Evolutionary conservation across 2,888 invertebrate species (phyloP).

Genomic region (Dryobotodes eremita): DNA sequence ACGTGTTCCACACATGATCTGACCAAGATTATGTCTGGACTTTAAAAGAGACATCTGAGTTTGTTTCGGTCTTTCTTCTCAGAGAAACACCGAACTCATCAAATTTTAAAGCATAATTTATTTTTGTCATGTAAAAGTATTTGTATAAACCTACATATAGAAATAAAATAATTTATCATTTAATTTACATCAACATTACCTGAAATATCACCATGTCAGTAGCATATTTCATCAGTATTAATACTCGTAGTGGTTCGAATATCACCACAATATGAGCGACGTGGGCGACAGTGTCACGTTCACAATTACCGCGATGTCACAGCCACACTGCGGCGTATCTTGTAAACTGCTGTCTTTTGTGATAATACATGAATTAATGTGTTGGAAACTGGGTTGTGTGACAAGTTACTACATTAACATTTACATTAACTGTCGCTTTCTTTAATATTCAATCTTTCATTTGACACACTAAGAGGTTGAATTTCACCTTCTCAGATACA

Average conservation of each 20-base stretch:
- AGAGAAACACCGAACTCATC: background rate
- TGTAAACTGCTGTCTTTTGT: slow-evolving; percentile 11
- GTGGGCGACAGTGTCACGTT: slow-evolving; percentile 2
- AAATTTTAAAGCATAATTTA: background rate
- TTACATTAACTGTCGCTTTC: background rate
- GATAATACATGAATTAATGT: slow-evolving; percentile 6
- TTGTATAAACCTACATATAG: background rate
- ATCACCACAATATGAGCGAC: background rate
- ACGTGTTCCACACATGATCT: too few species aligned
- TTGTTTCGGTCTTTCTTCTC: background rate
- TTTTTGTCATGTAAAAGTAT: background rate
- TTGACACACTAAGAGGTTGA: background rate
- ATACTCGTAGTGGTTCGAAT: background rate
- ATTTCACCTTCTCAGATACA: background rate
- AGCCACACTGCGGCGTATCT: slow-evolving; percentile 4
- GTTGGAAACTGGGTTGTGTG: background rate
- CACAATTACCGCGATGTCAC: slow-evolving; percentile 35
- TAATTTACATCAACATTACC: background rate
- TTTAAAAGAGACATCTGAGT: background rate
- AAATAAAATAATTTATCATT: background rate
- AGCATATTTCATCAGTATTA: background rate
- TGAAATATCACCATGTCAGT: background rate
- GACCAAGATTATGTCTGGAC: too few species aligned
- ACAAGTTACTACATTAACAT: background rate
- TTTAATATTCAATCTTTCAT: background rate